These are phyloP conservation scores for Antidorcas marsupialis DNA, from an alignment of 2,113 vertebrate genomes.

Conservation along the genomic window DNA sequence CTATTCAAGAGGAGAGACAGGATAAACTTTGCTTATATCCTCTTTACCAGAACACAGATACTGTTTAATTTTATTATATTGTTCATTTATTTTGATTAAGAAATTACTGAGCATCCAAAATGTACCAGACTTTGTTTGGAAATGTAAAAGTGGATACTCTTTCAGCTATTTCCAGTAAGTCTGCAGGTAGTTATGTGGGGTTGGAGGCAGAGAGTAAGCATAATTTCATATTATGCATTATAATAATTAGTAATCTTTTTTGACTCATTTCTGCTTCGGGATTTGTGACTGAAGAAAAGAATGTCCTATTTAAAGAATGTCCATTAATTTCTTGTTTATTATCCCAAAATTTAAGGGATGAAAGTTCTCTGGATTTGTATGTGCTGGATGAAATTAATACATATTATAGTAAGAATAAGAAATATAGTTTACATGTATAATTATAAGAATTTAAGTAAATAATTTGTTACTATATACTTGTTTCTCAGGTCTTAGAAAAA, in stretches of 20 bases:
- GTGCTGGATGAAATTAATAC: constrained; percentile 7
- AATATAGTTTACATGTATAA: background rate
- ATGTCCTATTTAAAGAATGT: background rate
- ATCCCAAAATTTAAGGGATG: background rate
- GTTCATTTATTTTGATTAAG: constrained; percentile 28
- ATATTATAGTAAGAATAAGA: background rate
- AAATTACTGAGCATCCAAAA: background rate
- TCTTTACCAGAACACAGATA: background rate
- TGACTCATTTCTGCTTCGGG: constrained; percentile 9
- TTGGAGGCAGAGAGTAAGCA: background rate
- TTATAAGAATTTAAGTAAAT: constrained; percentile 9
- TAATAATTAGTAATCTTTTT: background rate
- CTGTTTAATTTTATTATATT: constrained; percentile 10
- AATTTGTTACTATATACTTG: constrained; percentile 64
- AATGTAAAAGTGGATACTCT: constrained; percentile 10
- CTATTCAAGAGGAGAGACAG: background rate
- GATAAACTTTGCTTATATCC: background rate
- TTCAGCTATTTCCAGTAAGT: background rate
- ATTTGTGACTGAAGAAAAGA: constrained; percentile 30
- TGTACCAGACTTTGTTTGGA: background rate
- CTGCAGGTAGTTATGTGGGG: background rate
- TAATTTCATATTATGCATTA: background rate
- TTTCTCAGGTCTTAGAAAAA: constrained; percentile 94
- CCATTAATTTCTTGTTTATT: background rate
- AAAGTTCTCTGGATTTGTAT: constrained; percentile 25